These are phyloP conservation scores for Synanthedon vespiformis DNA, from an alignment of 2,888 invertebrate genomes.

Conservation along the genomic window DNA sequence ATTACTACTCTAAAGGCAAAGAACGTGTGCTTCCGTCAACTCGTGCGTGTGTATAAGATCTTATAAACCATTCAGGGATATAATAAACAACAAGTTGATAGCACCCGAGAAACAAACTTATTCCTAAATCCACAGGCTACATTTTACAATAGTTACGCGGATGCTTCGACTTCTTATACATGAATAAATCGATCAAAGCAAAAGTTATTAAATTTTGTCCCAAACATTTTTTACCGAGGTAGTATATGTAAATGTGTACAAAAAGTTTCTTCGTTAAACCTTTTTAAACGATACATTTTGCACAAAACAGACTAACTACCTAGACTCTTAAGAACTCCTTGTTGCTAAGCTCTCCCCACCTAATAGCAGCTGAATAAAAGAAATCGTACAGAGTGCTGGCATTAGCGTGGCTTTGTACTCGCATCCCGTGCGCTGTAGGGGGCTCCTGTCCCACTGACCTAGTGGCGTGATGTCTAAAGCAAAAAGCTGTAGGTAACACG, in stretches of 20 bases:
- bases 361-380: constrained; percentile 12
- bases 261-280: too few relatives aligned
- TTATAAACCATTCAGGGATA: not conserved
- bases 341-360: not conserved
- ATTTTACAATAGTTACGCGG: not conserved
- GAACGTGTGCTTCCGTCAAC: constrained; percentile 8
- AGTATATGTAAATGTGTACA: too few relatives aligned
- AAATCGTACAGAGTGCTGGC: constrained; percentile 18
- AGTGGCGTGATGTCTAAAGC: constrained; percentile 41
- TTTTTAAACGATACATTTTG: too few relatives aligned
- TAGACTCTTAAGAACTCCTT: too few relatives aligned
- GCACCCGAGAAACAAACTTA: not conserved
- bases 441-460: constrained; percentile 52
- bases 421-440: constrained; percentile 24
- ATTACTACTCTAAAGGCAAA: constrained; percentile 2
- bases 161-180: not conserved
- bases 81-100: not conserved
- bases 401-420: constrained; percentile 34
- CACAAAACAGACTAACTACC: too few relatives aligned
- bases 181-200: not conserved
- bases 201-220: not conserved
- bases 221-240: too few relatives aligned
- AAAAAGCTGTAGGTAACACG: constrained; percentile 32
- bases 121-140: not conserved
- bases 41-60: not conserved